Evolutionary conservation across 2,797 vertebrate genomes (phyloP).

Genomic region (Leptoclinus maculatus): DNA sequence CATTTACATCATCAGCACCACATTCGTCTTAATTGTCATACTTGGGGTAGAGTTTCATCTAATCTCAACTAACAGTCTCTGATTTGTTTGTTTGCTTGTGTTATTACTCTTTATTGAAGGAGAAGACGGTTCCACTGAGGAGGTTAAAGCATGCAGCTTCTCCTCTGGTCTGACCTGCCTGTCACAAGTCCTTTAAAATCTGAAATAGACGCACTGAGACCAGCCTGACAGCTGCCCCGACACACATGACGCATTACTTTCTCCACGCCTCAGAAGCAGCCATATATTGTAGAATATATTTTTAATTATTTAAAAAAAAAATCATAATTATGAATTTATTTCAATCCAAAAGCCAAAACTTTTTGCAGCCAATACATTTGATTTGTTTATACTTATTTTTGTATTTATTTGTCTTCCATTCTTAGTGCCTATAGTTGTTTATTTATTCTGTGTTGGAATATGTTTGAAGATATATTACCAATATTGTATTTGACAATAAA

Average conservation of each 20-base stretch:
- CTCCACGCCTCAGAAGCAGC: neutral
- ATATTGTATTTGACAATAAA: neutral
- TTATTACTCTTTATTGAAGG: neutral
- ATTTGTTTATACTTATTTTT: neutral
- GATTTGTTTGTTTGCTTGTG: neutral
- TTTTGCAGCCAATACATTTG: neutral
- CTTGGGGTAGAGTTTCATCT: neutral
- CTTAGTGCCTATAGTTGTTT: neutral
- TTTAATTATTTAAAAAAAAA: neutral
- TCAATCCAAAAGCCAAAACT: neutral
- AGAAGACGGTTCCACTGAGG: neutral
- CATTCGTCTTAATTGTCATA: slow-evolving; percentile 16
- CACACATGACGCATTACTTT: neutral
- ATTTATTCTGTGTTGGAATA: neutral
- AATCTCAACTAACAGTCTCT: neutral
- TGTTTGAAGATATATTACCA: neutral
- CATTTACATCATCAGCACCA: slow-evolving; percentile 40
- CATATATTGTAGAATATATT: neutral
- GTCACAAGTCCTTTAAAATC: slow-evolving; percentile 11
- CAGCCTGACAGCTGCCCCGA: slow-evolving; percentile 18
- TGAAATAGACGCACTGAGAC: slow-evolving; percentile 17
- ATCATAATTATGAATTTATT: neutral
- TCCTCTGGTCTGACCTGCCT: slow-evolving; percentile 15
- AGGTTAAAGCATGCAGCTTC: slow-evolving; percentile 4
- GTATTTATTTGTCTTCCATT: neutral